Conservation (phyloP, 1,140 invertebrate genomes). For the Anastrepha ludens region DNA sequence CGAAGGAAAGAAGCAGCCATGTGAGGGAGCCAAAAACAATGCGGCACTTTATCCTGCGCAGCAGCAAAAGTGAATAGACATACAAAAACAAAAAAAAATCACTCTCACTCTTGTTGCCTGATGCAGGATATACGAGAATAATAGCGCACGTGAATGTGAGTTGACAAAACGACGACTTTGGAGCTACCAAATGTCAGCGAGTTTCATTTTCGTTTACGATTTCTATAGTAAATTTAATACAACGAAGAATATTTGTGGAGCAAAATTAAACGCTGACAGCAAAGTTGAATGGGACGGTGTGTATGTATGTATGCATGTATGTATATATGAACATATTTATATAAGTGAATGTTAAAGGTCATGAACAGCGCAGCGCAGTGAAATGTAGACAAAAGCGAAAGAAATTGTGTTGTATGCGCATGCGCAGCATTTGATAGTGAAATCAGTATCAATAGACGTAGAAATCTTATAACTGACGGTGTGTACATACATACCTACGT, state of each 20-base stretch:
- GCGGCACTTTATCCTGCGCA: not conserved
- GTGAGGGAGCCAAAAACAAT: constrained; percentile 37
- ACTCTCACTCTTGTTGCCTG: not conserved
- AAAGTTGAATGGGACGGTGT: not conserved
- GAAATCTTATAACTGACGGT: not conserved
- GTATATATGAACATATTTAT: not conserved
- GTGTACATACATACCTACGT: not conserved
- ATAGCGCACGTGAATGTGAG: constrained; percentile 39
- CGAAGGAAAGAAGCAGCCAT: not conserved
- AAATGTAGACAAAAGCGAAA: not conserved
- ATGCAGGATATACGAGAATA: not conserved
- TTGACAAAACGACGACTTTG: constrained; percentile 30
- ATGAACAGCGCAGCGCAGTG: not conserved
- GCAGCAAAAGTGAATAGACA: not conserved
- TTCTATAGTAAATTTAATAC: not conserved
- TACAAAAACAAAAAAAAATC: not conserved
- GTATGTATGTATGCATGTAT: not conserved
- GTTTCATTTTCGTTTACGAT: not conserved
- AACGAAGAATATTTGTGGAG: not conserved
- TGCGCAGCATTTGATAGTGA: constrained; percentile 31
- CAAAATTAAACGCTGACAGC: not conserved
- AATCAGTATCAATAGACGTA: not conserved
- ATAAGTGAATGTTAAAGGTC: not conserved
- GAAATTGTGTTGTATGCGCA: not conserved
- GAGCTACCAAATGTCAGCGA: constrained; percentile 49